Base-by-base conservation (phyloP, 2,797 vertebrate genomes). In the Peromyscus eremicus region DNA sequence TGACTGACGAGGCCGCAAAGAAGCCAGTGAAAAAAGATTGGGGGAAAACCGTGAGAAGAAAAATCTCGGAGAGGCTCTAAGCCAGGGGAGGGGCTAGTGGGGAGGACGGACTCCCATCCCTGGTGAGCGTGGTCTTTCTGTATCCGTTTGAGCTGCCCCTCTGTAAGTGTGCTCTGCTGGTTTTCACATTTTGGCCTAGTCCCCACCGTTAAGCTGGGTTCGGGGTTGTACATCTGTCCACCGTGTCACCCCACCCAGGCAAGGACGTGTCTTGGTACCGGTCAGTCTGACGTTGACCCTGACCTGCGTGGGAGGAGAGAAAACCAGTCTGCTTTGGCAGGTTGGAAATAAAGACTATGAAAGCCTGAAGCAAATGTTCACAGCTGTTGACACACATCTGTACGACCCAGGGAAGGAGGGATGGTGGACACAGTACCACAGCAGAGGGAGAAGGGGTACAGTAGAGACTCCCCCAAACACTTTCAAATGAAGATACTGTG, bases 301-400 rank as follows among this genome's bases (percentile, higher is more conserved):
- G 46, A 40, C 17, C 17, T 75, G 43, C 55, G 34, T 46, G 52
- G 55, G 82, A 46, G n/a, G 25, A 71, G 16, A n/a, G 12, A 49
- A 49, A 82, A 73, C 37, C 81, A 55, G 21, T 43, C 46, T 85
- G 60, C 37, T 37, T 43, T 60, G 76, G 55, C n/a, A 94, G 83
- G 86, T 21, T 83, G 86, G 81, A 95, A 97, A 97, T 93, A 95
- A 97, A 97, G 46, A 73, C 40, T 7, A 79, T 92, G 81, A 49
- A 88, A 95, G 75, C 55, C 86, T 71, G 68, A 93, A 94, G 76
- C 2, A 1, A 77, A 82, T 29, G 77, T 43, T 85, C 76, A 5
- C 5, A 8, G n/a, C 73, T 76, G 88, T n/a, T 64, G 60, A 37
- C 57, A 60, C n/a, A 23, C 73, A 86, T 91, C 77, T 86, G 29